Evolutionary conservation across 2,113 vertebrate genomes (phyloP).

Genomic region (Panthera leo): DNA sequence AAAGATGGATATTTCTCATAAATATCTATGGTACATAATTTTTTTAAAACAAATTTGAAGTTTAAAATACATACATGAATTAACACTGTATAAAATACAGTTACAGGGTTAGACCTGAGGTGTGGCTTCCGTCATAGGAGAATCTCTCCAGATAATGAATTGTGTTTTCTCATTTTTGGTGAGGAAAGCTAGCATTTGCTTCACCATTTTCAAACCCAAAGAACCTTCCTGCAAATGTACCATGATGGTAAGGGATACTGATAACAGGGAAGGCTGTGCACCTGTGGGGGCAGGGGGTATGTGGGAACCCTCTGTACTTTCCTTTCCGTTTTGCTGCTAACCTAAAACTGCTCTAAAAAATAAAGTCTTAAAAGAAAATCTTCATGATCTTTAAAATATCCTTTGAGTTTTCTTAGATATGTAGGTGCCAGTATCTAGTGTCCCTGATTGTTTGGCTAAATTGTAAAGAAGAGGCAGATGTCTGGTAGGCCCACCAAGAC

Average conservation of each 20-base stretch:
- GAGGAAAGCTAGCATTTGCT: background rate
- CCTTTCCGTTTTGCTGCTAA: background rate
- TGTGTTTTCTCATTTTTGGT: background rate
- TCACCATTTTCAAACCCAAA: background rate
- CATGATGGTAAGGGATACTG: background rate
- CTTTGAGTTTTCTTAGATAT: background rate
- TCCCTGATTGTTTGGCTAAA: background rate
- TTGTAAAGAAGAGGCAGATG: background rate
- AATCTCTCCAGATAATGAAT: background rate
- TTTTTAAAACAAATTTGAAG: background rate
- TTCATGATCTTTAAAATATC: background rate
- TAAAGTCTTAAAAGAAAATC: background rate
- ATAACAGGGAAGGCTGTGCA: background rate
- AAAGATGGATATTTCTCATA: background rate
- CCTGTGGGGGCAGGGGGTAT: background rate
- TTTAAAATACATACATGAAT: background rate
- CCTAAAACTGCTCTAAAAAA: background rate
- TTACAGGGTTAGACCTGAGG: background rate
- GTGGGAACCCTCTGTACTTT: background rate
- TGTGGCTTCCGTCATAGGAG: background rate
- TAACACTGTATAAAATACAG: background rate
- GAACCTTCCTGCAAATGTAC: background rate
- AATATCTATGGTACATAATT: background rate
- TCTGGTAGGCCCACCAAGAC: background rate
- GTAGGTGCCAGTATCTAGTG: background rate